Evolutionary conservation across 1,140 invertebrate genomes (phyloP), one percentile per base, ranked within the genome.

Genomic region (Leptinotarsa texana): DNA sequence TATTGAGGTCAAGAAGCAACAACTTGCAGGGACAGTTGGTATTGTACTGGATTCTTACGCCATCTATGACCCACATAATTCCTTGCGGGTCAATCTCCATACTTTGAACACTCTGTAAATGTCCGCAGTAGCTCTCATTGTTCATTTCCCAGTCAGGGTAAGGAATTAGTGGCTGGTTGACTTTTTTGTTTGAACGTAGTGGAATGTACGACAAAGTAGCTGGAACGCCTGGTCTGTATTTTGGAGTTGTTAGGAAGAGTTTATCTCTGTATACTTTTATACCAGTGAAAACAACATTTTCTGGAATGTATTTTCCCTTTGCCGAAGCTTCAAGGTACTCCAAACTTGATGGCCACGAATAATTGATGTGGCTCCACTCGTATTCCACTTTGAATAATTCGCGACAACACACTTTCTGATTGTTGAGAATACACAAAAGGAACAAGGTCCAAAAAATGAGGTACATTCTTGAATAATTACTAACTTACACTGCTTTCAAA

Each of bases 61-160:
- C 89, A 78, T 93, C 92, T 61, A 93, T 79, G 1, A 92, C 88
- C 92, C 92, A 93, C 89, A 93, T 90, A 1, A 91, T 84, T 3
- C 91, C 92, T 24, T 87, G 85, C 0, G 87, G 87, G 78, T 93
- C 92, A 22, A 93, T 90, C 82, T 93, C 92, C 79, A 93, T 87
- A 77, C 89, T 90, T 81, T 92, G 91, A 4, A 93, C 91, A 74
- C 90, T 90, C 79, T 93, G 92, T 24, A 93, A 87, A 2, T 89
- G 88, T 1, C 78, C 82, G 83, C 92, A 93, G 42, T 87, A 84
- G 0, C 88, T 89, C 1, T 91, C 69, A 6, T 85, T 84, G 81
- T 93, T 92, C 84, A 89, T 89, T 0, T 84, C 85, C 92, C 92
- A 93, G 74, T 84, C 89, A 15, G 92, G 92, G 80, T 89, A 93